phyloP scores from a whole-genome alignment of 2,797 vertebrate genomes.

The Arctocebus calabarensis region DNA sequence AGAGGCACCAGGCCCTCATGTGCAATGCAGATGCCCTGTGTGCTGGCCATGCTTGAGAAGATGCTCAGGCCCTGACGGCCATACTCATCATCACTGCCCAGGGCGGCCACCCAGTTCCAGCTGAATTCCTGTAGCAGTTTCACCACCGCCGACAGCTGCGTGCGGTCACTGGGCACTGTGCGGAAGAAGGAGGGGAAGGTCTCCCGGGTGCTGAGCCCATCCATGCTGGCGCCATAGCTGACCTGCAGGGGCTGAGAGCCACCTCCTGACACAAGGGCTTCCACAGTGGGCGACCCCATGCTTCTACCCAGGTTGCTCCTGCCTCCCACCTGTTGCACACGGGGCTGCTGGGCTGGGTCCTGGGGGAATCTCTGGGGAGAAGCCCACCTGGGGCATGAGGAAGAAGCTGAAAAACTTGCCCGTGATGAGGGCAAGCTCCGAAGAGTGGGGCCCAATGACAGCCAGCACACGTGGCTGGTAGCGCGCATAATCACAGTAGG shows the following conservation, averaged over 20 bases:
- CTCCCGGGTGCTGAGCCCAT: slow-evolving; percentile 90
- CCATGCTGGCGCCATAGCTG: slow-evolving; percentile 92
- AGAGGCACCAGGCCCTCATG: slow-evolving; percentile 92
- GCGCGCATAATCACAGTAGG: slow-evolving; percentile 88
- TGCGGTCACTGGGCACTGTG: slow-evolving; percentile 91
- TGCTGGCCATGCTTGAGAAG: slow-evolving; percentile 81
- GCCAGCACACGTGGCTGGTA: slow-evolving; percentile 91
- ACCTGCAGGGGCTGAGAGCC: slow-evolving; percentile 86
- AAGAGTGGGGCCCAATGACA: slow-evolving; percentile 91
- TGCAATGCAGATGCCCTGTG: slow-evolving; percentile 90
- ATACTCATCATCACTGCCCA: slow-evolving; percentile 93
- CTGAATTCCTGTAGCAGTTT: slow-evolving; percentile 87
- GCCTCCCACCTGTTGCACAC: slow-evolving; percentile 82
- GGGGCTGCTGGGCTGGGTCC: background rate
- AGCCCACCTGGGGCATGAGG: slow-evolving; percentile 93
- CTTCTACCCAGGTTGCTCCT: background rate
- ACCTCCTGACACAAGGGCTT: background rate
- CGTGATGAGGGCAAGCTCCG: slow-evolving; percentile 89
- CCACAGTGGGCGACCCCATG: rapidly evolving
- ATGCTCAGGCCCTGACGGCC: slow-evolving; percentile 88
- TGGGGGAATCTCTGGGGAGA: background rate
- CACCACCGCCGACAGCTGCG: slow-evolving; percentile 88
- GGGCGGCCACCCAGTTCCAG: slow-evolving; percentile 95
- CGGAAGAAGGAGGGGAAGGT: slow-evolving; percentile 94
- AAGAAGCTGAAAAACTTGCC: slow-evolving; percentile 94